Conservation (phyloP, 92 coral and sea anemone genomes). For the Heteractis magnifica region DNA sequence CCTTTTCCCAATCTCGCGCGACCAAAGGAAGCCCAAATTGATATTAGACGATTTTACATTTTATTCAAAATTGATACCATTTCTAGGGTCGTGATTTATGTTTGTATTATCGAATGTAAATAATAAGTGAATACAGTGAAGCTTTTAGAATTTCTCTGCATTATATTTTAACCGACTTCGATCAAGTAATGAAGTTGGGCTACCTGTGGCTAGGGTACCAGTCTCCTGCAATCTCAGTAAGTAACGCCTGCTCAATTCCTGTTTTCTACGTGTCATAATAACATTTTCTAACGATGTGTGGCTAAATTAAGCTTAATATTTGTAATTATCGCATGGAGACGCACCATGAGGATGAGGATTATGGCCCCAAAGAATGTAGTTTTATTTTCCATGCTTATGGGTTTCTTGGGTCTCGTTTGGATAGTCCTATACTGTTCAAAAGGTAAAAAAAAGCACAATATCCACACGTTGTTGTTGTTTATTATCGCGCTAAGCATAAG, state of each 20-base stretch:
- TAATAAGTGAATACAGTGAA: no score
- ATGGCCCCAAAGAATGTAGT: constrained; percentile 58
- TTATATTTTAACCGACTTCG: no score
- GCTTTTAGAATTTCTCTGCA: no score
- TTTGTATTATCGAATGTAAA: not conserved
- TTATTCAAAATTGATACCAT: not conserved
- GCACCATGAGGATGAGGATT: constrained; percentile 14
- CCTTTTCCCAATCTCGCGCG: not conserved
- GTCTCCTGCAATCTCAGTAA: not conserved
- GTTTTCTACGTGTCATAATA: constrained; percentile 33
- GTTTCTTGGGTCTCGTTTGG: constrained; percentile 62
- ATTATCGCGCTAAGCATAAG: not conserved
- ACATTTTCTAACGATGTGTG: not conserved
- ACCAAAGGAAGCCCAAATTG: not conserved
- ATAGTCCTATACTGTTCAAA: constrained; percentile 49
- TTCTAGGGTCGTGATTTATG: not conserved
- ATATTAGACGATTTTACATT: no score
- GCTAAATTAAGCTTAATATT: not conserved
- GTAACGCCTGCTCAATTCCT: constrained; percentile 32
- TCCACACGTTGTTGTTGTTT: not conserved
- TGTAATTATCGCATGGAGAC: not conserved
- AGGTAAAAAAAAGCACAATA: constrained; percentile 24
- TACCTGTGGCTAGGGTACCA: not conserved
- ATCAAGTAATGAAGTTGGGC: not conserved
- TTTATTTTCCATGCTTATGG: constrained; percentile 38